A percentile compares a stretch with the other conserved stretches of the same genome.
These are phyloP conservation scores for Microctonus brassicae DNA, from an alignment of 2,888 invertebrate genomes.

Conservation along the genomic window DNA sequence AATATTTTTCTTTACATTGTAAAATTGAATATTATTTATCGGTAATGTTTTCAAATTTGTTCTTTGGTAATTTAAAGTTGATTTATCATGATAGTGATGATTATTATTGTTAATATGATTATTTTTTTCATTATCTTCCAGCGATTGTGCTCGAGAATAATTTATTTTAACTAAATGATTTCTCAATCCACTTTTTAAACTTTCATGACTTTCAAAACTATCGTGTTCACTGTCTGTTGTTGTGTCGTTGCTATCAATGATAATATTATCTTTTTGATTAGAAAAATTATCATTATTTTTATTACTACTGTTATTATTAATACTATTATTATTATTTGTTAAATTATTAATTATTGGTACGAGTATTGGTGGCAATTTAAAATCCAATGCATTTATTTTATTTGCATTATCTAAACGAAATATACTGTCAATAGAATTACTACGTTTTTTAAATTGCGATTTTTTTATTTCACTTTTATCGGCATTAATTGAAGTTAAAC, in stretches of 20 bases:
- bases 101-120: conserved; percentile 37
- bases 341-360: conserved; percentile 78
- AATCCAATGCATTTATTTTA: conserved; percentile 59
- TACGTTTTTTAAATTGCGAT: conserved; percentile 57
- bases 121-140: conserved; percentile 39
- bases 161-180: conserved; percentile 48
- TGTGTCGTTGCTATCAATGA: conserved; percentile 44
- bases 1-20: background rate
- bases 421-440: conserved; percentile 61
- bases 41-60: background rate
- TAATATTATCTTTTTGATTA: conserved; percentile 29
- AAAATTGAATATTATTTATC: conserved; percentile 29
- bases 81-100: conserved; percentile 16
- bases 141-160: conserved; percentile 26
- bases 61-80: background rate
- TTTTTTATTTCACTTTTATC: conserved; percentile 60
- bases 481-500: conserved; percentile 59
- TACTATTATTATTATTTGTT: conserved; percentile 50
- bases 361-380: conserved; percentile 79
- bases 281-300: conserved; percentile 49
- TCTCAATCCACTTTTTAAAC: conserved; percentile 56
- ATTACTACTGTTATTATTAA: conserved; percentile 35
- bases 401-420: conserved; percentile 51
- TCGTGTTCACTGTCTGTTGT: conserved; percentile 60
- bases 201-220: conserved; percentile 60